These are phyloP conservation scores for Tachystola acroxantha DNA, from an alignment of 2,888 invertebrate genomes.

Conservation along the genomic window DNA sequence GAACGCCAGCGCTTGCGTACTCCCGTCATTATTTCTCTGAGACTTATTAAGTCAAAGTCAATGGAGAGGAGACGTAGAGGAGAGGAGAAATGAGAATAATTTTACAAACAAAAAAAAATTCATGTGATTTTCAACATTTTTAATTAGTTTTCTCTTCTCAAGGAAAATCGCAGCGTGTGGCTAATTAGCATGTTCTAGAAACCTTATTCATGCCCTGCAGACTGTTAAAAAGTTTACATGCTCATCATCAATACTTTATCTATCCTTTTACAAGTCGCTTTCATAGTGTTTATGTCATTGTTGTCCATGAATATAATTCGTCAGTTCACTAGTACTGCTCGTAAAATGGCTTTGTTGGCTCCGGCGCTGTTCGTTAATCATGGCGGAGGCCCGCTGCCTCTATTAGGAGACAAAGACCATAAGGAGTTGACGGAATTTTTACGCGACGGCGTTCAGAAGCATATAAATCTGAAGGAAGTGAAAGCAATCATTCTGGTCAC, in stretches of 20 bases:
- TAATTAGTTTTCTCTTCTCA: background rate
- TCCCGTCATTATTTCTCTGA: no score
- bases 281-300: slow-evolving; percentile 64
- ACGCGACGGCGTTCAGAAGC: slow-evolving; percentile 55
- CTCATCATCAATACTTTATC: slow-evolving; percentile 63
- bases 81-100: no score
- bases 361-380: slow-evolving; percentile 69
- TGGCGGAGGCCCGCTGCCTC: slow-evolving; percentile 65
- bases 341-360: slow-evolving; percentile 57
- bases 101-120: no score
- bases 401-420: slow-evolving; percentile 61
- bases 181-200: slow-evolving; percentile 2
- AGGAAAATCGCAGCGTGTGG: slow-evolving; percentile 6
- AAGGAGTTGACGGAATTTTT: slow-evolving; percentile 54
- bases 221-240: slow-evolving; percentile 35
- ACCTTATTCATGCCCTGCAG: slow-evolving; percentile 21
- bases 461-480: slow-evolving; percentile 51
- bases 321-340: slow-evolving; percentile 45
- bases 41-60: no score
- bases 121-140: no score
- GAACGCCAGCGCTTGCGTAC: no score
- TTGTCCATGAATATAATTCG: slow-evolving; percentile 66
- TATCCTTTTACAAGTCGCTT: slow-evolving; percentile 53
- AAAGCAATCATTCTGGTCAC: slow-evolving; percentile 67
- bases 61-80: no score